Evolutionary conservation across 2,797 vertebrate species (phyloP).

Genomic region (Pygocentrus nattereri): DNA sequence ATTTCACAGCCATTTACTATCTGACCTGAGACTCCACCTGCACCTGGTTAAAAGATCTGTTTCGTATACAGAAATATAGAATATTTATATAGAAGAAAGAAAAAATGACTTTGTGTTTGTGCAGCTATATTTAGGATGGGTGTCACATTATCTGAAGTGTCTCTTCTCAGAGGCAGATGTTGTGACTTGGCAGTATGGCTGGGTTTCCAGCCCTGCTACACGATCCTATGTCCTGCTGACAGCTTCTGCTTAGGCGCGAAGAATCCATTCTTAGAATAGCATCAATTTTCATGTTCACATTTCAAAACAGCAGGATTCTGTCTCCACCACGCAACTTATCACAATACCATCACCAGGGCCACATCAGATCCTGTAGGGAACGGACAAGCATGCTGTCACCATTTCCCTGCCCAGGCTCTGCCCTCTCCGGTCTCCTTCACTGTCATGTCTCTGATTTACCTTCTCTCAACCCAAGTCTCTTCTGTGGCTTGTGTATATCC

Average conservation of each 20-base stretch:
- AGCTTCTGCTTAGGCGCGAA: not conserved
- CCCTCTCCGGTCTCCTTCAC: not conserved
- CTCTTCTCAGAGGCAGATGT: conserved; percentile 13
- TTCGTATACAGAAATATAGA: no score
- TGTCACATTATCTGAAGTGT: conserved; percentile 6
- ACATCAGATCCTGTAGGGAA: not conserved
- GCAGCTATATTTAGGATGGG: conserved; percentile 28
- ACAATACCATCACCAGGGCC: not conserved
- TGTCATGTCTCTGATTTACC: not conserved
- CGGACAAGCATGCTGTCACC: not conserved
- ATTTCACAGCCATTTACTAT: no score
- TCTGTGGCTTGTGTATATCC: no score
- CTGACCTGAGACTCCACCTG: not conserved
- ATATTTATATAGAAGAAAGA: no score
- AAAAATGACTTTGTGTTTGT: not conserved
- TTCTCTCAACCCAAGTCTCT: no score
- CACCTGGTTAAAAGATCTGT: not conserved
- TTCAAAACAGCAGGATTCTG: not conserved
- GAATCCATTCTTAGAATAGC: not conserved
- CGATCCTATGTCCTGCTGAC: not conserved
- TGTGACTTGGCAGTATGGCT: not conserved
- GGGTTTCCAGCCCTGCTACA: not conserved
- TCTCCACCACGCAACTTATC: not conserved
- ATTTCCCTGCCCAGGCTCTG: not conserved
- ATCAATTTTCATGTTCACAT: not conserved